Conservation (phyloP, 1,140 invertebrate genomes). For the fruit fly (Drosophila melanogaster) region Release_6_plus_ISO1_MT NT_033777.3:8767501-8768000, state of each 20-base stretch:
- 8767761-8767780: constrained; percentile 11
- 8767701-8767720: constrained; percentile 22
- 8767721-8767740: constrained; percentile 15
- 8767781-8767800: constrained; percentile 11
- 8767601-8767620: constrained; percentile 67
- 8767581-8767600: constrained; percentile 53
- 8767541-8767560: constrained; percentile 36
- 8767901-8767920: constrained; percentile 54
- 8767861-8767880: constrained; percentile 52
- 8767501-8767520: constrained; percentile 45
- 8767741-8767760: constrained; percentile 20
- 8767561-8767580: constrained; percentile 28
- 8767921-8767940: constrained; percentile 47
- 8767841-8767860: constrained; percentile 17
- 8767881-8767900: constrained; percentile 68
- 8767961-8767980: not conserved
- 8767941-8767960: constrained; percentile 2
- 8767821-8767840: constrained; percentile 39
- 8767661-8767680: constrained; percentile 26
- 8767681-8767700: constrained; percentile 29
- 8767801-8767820: constrained; percentile 28
- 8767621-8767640: constrained; percentile 80
- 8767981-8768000: not conserved
- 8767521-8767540: constrained; percentile 32
- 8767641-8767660: constrained; percentile 59